Conservation (phyloP, 2,113 vertebrate species). For the Hymenochirus boettgeri region DNA sequence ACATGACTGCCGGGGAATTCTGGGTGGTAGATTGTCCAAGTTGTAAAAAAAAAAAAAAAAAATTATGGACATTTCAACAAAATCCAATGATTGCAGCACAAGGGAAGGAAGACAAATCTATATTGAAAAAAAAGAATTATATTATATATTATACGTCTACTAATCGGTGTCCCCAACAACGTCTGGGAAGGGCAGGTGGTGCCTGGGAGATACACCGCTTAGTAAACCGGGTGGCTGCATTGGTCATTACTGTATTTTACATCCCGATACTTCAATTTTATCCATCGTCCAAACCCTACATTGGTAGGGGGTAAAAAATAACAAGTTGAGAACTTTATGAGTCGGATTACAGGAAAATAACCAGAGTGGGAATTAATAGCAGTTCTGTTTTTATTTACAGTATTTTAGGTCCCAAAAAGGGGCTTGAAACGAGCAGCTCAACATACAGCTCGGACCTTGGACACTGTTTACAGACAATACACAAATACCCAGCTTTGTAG, state of each 20-base stretch:
- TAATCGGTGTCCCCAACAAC: no score
- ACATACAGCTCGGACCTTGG: conserved; percentile 87
- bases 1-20: no score
- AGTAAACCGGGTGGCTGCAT: neutral
- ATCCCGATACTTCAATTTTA: neutral
- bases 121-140: neutral
- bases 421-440: conserved; percentile 78
- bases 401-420: conserved; percentile 76
- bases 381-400: conserved; percentile 65
- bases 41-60: neutral
- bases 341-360: neutral
- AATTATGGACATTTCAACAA: neutral
- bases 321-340: neutral
- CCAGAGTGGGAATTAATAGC: conserved; percentile 2
- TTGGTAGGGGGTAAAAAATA: neutral
- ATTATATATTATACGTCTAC: no score
- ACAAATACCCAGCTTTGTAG: neutral
- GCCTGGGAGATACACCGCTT: neutral
- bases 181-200: neutral
- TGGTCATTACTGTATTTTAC: neutral
- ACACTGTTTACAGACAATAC: conserved; percentile 68
- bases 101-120: neutral
- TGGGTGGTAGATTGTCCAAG: neutral
- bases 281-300: neutral
- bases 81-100: neutral